phyloP scores from a whole-genome alignment of 2,797 vertebrate genomes.

The Gallinago solitaria region DNA sequence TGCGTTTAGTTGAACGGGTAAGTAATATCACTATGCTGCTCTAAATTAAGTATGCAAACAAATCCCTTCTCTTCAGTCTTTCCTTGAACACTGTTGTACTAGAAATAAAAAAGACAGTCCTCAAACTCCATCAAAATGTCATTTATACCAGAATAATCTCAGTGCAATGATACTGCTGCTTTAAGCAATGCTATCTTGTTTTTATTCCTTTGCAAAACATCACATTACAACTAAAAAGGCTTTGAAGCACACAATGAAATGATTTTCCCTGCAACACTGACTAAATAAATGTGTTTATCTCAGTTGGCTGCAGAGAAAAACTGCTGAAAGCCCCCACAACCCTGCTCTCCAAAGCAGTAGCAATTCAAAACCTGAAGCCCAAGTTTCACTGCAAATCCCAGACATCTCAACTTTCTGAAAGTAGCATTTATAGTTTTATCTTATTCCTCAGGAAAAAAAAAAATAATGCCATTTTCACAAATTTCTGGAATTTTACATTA shows the following conservation, averaged over 20 bases:
- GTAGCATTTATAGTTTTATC: neutral
- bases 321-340: neutral
- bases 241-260: neutral
- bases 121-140: neutral
- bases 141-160: neutral
- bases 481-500: neutral
- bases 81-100: neutral
- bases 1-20: neutral
- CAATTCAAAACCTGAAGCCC: neutral
- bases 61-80: neutral
- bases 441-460: neutral
- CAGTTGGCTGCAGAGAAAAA: neutral
- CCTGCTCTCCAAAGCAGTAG: neutral
- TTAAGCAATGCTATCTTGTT: neutral
- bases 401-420: neutral
- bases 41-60: neutral
- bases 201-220: neutral
- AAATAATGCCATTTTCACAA: neutral
- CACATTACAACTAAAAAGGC: neutral
- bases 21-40: neutral
- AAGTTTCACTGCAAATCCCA: neutral
- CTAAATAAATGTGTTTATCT: neutral
- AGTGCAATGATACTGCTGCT: neutral
- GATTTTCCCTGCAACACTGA: neutral
- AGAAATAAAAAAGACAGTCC: neutral